A percentile compares a stretch with the other conserved stretches of the same genome.
These are phyloP conservation scores for Hypena proboscidalis DNA, from an alignment of 2,888 invertebrate genomes.

Conservation along the genomic window DNA sequence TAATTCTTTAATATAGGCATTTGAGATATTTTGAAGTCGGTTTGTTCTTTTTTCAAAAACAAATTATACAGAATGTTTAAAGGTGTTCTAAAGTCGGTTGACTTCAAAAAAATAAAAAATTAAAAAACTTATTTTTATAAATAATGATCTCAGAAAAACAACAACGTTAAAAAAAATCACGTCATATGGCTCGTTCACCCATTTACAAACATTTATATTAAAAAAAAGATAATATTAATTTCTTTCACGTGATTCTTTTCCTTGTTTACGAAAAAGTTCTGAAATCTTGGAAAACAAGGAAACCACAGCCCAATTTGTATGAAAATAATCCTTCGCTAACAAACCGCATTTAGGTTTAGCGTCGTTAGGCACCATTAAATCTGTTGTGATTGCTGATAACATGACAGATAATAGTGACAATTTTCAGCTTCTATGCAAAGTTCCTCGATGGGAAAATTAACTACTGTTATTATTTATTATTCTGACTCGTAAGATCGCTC, in stretches of 20 bases:
- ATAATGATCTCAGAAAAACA: too few relatives aligned
- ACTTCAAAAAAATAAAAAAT: too few relatives aligned
- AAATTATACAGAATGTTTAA: too few relatives aligned
- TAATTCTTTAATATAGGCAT: too few relatives aligned
- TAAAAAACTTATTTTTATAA: too few relatives aligned
- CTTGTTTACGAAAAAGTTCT: conserved; percentile 1
- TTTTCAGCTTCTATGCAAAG: conserved; percentile 11
- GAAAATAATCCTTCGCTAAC: conserved; percentile 33
- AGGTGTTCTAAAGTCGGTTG: too few relatives aligned
- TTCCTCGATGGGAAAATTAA: conserved; percentile 20
- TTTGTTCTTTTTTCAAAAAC: too few relatives aligned
- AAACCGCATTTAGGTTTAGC: conserved; percentile 21
- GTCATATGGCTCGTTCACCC: too few relatives aligned
- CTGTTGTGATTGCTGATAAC: conserved; percentile 16
- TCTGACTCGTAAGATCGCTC: conserved; percentile 4
- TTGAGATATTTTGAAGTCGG: too few relatives aligned
- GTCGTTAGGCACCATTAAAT: conserved; percentile 24
- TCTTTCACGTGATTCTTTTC: conserved; percentile 3
- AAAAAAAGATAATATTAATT: too few relatives aligned
- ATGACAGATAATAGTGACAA: conserved; percentile 15
- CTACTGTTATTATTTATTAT: conserved; percentile 15
- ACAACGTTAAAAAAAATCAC: too few relatives aligned
- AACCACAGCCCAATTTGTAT: conserved; percentile 11
- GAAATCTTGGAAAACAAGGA: conserved; percentile 12
- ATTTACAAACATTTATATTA: too few relatives aligned